Base-by-base conservation (phyloP, 1,140 invertebrate species). In the Plutomurus gul region DNA sequence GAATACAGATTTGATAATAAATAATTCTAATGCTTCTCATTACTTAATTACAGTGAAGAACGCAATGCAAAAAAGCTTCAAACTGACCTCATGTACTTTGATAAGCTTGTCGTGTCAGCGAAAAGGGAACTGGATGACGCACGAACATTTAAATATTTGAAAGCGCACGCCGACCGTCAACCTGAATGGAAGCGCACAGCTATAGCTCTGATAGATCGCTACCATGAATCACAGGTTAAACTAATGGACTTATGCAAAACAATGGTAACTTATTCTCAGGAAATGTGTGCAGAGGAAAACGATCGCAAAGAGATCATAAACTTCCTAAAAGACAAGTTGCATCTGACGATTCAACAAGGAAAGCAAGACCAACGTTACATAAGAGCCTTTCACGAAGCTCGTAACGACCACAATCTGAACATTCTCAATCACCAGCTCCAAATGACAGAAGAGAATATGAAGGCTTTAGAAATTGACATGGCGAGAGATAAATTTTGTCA, bases 301-400 rank as follows among this genome's bases (percentile, higher is more conserved):
- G 77, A 80, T 20, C 47, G 72, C 37, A 74, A 75, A 36, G 51
- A 78, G 39, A 72, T 78, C 33, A 82, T 82, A 22, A 74, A 56
- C 30, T 76, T 78, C 27, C 49, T 82, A 6, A 75, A 81, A 51
- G 79, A 81, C 56, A 77, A 81, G 65, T 22, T 81, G 2, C 40
- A 71, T 43, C 40, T 47, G 10, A 79, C 73, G 4, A 78, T 56
- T 39, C 78, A 76, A 56, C 56, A 81, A 56, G 40, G 72, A 25
- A 46, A 81, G 20, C 36, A 51, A 49, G 82, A 83, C 37, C 46
- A 75, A 8, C 56, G 75, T 4, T 83, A 76, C 37, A 25, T 43
- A 10, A 27, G 74, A 47, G 76, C 76, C 27, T 80, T 76, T 56
- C 43, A 56, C 13, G 72, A 78, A 11, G 81, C 78, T 3, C 22